Conservation (phyloP, 2,888 invertebrate genomes). For the Holacanthella duospinosa region DNA sequence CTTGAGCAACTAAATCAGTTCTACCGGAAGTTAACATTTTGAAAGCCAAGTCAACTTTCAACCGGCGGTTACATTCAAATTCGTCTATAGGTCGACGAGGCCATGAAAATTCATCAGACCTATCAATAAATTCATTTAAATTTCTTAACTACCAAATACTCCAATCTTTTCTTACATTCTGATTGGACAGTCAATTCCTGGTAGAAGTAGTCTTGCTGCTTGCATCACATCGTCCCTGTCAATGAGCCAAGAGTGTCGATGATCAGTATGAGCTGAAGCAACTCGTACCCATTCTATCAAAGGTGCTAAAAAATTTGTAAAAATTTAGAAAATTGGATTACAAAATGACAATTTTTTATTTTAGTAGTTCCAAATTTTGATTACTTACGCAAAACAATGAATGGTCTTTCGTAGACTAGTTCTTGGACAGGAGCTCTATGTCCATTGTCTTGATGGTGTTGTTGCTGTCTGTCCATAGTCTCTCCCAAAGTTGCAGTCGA, state of each 20-base stretch:
- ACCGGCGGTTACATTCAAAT: conserved; percentile 39
- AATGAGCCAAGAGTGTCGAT: conserved; percentile 63
- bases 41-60: conserved; percentile 54
- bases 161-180: conserved; percentile 48
- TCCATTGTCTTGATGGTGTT: conserved; percentile 18
- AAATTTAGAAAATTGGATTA: too few species aligned
- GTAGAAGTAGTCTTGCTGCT: conserved; percentile 70
- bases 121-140: conserved; percentile 11
- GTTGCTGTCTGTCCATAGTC: conserved; percentile 15
- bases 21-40: conserved; percentile 68
- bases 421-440: conserved; percentile 51
- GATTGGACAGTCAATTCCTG: conserved; percentile 81
- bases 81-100: conserved; percentile 40
- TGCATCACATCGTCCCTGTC: conserved; percentile 81
- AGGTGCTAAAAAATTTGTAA: too few species aligned
- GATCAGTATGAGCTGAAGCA: conserved; percentile 68
- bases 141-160: background rate
- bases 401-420: conserved; percentile 74
- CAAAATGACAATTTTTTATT: too few species aligned
- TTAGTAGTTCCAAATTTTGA: too few species aligned
- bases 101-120: conserved; percentile 40
- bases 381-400: conserved; percentile 75
- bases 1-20: conserved; percentile 64
- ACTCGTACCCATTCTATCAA: conserved; percentile 84
- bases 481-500: conserved; percentile 29